These are phyloP conservation scores for Hydrotaea cyrtoneurina DNA, from an alignment of 2,888 invertebrate genomes.

Conservation along the genomic window DNA sequence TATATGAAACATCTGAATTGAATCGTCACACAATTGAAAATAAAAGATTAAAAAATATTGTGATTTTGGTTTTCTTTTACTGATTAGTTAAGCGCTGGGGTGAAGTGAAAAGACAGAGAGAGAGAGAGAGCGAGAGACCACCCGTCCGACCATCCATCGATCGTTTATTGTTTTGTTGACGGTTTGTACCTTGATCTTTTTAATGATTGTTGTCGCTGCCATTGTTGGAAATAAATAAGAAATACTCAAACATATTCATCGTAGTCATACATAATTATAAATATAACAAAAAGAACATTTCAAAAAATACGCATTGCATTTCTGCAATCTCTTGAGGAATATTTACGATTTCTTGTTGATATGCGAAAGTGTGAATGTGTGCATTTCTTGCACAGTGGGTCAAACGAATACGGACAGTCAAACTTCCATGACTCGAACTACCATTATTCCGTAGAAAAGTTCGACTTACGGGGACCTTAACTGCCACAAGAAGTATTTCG, in stretches of 20 bases:
- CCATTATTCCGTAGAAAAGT: too few relatives aligned
- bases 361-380: neutral
- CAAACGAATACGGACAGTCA: too few relatives aligned
- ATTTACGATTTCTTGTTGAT: slow-evolving; percentile 25
- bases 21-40: slow-evolving; percentile 12
- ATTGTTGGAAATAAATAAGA: slow-evolving; percentile 36
- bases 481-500: too few relatives aligned
- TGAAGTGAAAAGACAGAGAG: too few relatives aligned
- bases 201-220: slow-evolving; percentile 37
- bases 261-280: too few relatives aligned
- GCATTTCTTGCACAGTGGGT: neutral
- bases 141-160: neutral
- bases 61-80: neutral
- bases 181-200: slow-evolving; percentile 67
- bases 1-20: neutral
- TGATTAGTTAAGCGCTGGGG: neutral
- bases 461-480: too few relatives aligned
- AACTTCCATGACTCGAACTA: too few relatives aligned
- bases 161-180: slow-evolving; percentile 54
- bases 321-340: slow-evolving; percentile 37
- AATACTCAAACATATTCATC: slow-evolving; percentile 14
- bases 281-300: neutral
- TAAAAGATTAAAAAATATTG: slow-evolving; percentile 11
- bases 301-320: slow-evolving; percentile 47
- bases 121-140: too few relatives aligned